Evolutionary conservation across 2,113 vertebrate species (phyloP), one percentile per base, ranked within the genome.

Genomic region (Naja naja): DNA sequence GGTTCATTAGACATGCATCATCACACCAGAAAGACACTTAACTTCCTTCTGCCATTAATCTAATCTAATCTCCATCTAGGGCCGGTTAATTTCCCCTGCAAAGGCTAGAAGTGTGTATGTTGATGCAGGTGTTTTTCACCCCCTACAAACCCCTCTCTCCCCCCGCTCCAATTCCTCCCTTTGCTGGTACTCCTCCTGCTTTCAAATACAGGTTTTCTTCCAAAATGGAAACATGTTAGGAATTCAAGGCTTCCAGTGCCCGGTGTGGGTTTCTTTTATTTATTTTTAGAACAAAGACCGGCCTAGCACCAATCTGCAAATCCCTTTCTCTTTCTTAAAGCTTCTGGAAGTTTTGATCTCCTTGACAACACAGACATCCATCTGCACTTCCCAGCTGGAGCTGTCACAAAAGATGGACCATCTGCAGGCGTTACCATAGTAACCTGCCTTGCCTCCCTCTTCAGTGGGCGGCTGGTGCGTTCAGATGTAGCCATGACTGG

Each of bases 401-500:
- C 99, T 4, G 99, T 99, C 97, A 99, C 98, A 94, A 99, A 99
- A 97, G 99, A 99, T 87, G 99, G 99, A 94, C 99, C 99, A 94
- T 99, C 99, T 94, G 99, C 99, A 34, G 99, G 99, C 0, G 99
- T 99, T 94, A 99, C 99, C 97, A 99, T 99, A 96, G 99, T 99
- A 96, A 99, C 99, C 89, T 99, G 99, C 95, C 98, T 99, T 9
- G 99, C 99, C 91, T 99, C 99, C 3, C 98, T 99, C 95, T 99
- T 99, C 94, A 99, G 99, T 81, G 98, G 99, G 93, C 97, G 98
- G 85, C 96, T 99, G 95, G 99, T 99, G 94, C 97, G 99, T 69
- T 99, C 99, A 1, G 99, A 99, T 95, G 98, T 99, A 25, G 99
- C 99, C 96, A 99, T 99, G 99, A 99, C 99, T 0, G 99, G 99